Base-by-base conservation (phyloP, 2,797 vertebrate genomes). In the Oreonectes daqikongensis region DNA sequence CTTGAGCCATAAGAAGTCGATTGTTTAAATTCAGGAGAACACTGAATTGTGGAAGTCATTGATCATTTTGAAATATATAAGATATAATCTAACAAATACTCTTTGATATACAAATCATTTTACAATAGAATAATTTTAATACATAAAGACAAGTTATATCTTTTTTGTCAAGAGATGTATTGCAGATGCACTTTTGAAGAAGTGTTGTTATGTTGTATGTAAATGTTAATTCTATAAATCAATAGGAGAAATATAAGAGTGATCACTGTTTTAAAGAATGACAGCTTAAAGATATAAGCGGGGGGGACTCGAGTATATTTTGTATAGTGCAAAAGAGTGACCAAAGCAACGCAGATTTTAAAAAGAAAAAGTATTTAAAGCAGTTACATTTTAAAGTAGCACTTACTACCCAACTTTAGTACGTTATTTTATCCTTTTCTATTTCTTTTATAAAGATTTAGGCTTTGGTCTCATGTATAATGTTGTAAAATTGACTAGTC, bases 381-480 rank as follows among this genome's bases (percentile, higher is more conserved):
- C 86, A 87, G 89, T 90, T 91, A 88, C 84, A 88, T 87, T 90
- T 88, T 87, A 86, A 81, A 90, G 89, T 92, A 92, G 88, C 90
- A 90, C 84, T 86, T 84, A 86, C 48, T 77, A 79, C 80, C 79
- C 78, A 84, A 85, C 74, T 86, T 79, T 87, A 90, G 83, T 89
- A 77, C 86, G 81, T 80, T 86, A 89, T 90, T 87, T 74, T 72
- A 68, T 80, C 35, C 70, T 79, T 80, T 90, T 86, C 84, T 82
- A 60, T 87, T 86, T 87, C 55, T 90, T 90, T 90, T 90, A 79
- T 88, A 89, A 90, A 88, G 79, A 84, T 89, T 84, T 84, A 85
- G 83, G 84, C 86, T 90, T 89, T 91, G 85, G 88, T 88, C 80
- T 82, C 79, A 74, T 90, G 81, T 89, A 84, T 85, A 87, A 89